Evolutionary conservation across 2,797 vertebrate genomes (phyloP).

Genomic region (Apodemus agrarius): DNA sequence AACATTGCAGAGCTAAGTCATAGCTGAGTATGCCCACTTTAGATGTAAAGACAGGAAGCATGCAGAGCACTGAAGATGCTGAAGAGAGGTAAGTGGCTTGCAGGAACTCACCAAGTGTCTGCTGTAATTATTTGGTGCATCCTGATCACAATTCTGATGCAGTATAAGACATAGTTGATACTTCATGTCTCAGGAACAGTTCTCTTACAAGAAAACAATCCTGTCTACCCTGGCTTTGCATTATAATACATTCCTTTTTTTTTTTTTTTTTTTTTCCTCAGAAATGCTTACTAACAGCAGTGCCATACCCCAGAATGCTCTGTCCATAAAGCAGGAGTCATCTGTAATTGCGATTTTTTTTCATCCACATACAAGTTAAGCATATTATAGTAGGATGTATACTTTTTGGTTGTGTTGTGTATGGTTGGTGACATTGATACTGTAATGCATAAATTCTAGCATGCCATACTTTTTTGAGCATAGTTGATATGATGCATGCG

Average conservation of each 20-base stretch:
- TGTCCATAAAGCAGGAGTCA: conserved; percentile 25
- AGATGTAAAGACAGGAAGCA: background rate
- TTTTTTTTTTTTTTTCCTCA: background rate
- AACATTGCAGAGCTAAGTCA: background rate
- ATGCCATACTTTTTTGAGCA: background rate
- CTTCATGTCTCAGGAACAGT: background rate
- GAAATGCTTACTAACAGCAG: background rate
- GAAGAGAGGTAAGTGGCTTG: background rate
- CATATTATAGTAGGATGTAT: background rate
- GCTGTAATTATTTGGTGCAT: background rate
- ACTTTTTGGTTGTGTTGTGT: background rate
- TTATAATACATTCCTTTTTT: background rate
- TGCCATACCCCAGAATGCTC: background rate
- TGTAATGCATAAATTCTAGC: background rate
- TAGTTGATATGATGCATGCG: background rate
- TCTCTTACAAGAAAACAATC: background rate
- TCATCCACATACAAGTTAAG: background rate
- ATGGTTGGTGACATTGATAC: background rate
- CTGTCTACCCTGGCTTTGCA: background rate
- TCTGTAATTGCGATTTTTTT: conserved; percentile 10
- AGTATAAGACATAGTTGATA: background rate
- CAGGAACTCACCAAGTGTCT: background rate
- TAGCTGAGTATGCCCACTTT: background rate
- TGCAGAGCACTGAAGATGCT: background rate
- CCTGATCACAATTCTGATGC: background rate